A percentile compares a stretch with the other conserved stretches of the same genome.
These are phyloP conservation scores for Drosophila anomelani DNA, from an alignment of 2,888 invertebrate genomes.

Conservation along the genomic window DNA sequence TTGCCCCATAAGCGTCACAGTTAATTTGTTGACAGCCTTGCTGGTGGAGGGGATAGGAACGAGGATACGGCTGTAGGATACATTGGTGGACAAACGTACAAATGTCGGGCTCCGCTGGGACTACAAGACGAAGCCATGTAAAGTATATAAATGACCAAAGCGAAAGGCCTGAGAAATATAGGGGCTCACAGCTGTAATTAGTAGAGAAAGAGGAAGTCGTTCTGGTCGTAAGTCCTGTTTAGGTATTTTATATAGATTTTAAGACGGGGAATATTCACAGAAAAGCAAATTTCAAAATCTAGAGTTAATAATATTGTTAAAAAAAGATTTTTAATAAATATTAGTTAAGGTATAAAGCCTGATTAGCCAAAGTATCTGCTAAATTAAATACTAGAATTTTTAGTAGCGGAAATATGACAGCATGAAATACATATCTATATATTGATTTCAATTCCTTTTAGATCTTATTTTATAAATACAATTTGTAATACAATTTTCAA, in stretches of 20 bases:
- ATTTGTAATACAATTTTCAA: conserved; percentile 67
- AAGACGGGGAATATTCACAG: background rate
- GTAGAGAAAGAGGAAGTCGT: conserved; percentile 25
- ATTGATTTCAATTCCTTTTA: conserved; percentile 8
- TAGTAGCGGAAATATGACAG: conserved; percentile 32
- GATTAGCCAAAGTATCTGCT: background rate
- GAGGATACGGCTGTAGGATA: conserved; percentile 32
- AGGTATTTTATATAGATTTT: conserved; percentile 12
- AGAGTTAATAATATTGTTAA: background rate
- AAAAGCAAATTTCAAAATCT: background rate
- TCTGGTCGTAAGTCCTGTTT: background rate
- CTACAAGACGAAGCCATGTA: conserved; percentile 62
- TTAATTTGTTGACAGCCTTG: conserved; percentile 79
- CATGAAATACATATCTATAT: conserved; percentile 21
- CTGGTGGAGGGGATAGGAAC: conserved; percentile 28
- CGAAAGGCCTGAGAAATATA: conserved; percentile 47
- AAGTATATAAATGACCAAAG: conserved; percentile 54
- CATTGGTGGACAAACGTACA: conserved; percentile 46
- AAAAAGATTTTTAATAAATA: too few species aligned
- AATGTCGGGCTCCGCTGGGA: conserved; percentile 60
- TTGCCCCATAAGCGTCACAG: conserved; percentile 63
- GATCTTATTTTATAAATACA: conserved; percentile 61
- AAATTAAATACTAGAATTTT: background rate
- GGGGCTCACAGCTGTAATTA: conserved; percentile 69
- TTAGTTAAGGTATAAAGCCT: too few species aligned